Evolutionary conservation across 2,797 vertebrate genomes (phyloP).

Genomic region (Anableps anableps): DNA sequence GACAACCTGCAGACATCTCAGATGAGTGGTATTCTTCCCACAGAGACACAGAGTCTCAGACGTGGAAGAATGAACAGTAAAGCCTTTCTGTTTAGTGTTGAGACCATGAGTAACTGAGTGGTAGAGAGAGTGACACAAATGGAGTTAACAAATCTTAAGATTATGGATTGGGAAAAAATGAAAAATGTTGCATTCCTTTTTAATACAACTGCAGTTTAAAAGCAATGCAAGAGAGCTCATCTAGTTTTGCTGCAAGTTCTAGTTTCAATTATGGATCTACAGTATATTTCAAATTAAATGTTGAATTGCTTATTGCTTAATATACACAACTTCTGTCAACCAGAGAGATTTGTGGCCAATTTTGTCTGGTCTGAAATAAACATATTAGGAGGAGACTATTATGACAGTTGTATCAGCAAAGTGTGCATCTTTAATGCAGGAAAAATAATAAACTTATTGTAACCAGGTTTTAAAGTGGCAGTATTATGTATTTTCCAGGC

Average conservation of each 20-base stretch:
- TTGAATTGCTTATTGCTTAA: background rate
- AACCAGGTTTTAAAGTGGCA: background rate
- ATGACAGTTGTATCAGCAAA: background rate
- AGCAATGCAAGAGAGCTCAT: background rate
- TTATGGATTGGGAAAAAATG: background rate
- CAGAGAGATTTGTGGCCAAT: background rate
- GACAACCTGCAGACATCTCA: constrained; percentile 97
- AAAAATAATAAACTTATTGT: background rate
- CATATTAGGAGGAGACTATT: background rate
- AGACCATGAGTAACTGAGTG: constrained; percentile 27
- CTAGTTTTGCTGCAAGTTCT: background rate
- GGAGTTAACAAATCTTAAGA: background rate
- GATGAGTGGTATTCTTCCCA: constrained; percentile 92
- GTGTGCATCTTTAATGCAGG: background rate
- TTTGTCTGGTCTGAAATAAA: background rate
- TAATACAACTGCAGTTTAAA: background rate
- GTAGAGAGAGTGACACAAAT: background rate
- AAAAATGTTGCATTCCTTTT: background rate
- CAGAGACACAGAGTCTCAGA: constrained; percentile 83
- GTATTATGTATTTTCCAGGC: too few species aligned
- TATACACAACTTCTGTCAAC: background rate
- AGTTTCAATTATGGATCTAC: too few species aligned
- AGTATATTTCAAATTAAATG: too few species aligned
- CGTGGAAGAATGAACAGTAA: constrained; percentile 50
- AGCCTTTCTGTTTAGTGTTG: constrained; percentile 31